These are phyloP conservation scores for Phrynocephalus versicolor DNA, from an alignment of 2,113 vertebrate species.

Conservation along the genomic window DNA sequence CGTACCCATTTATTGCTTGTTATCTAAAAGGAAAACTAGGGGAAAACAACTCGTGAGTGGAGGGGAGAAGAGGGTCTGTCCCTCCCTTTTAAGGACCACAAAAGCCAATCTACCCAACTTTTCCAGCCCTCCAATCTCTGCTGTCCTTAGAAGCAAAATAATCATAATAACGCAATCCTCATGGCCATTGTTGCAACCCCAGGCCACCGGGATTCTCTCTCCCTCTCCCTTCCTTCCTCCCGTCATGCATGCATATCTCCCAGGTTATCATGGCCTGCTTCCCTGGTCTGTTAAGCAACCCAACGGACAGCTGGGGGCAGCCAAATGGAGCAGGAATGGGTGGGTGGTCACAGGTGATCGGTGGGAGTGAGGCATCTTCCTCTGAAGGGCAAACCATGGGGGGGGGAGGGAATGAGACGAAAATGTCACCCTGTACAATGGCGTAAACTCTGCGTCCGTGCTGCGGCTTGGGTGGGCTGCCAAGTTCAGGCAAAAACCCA, in stretches of 20 bases:
- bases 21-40: background rate
- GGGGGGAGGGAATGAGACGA: background rate
- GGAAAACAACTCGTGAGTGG: background rate
- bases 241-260: background rate
- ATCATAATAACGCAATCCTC: background rate
- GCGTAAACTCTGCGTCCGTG: too few species aligned
- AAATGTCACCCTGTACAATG: too few species aligned
- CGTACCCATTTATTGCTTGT: background rate
- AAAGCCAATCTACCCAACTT: background rate
- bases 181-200: slow-evolving; percentile 8
- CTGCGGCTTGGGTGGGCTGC: too few species aligned
- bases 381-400: too few species aligned
- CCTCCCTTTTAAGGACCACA: background rate
- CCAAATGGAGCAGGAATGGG: background rate
- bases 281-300: background rate
- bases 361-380: too few species aligned
- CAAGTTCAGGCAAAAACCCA: too few species aligned
- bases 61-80: too few species aligned
- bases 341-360: too few species aligned
- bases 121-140: background rate
- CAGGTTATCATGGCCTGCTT: slow-evolving; percentile 4
- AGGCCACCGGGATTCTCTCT: background rate
- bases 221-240: slow-evolving; percentile 20
- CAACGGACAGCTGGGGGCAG: background rate
- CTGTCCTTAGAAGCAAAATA: background rate